A percentile compares a stretch with the other conserved stretches of the same genome.
Conservation (phyloP, 2,888 invertebrate species). For the Nesidiocoris tenuis region DNA sequence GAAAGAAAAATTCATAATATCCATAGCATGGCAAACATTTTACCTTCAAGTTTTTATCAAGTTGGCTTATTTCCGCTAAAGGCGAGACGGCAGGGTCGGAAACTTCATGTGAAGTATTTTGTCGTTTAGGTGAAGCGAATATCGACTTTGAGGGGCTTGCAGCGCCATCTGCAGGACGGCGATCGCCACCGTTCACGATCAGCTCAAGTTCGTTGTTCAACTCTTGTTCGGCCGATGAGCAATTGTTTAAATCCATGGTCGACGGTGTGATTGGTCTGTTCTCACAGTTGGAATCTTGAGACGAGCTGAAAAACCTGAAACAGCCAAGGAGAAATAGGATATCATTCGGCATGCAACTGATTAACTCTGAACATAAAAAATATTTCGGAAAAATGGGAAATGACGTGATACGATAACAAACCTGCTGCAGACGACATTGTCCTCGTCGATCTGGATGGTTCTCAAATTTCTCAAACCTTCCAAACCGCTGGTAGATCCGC, state of each 20-base stretch:
- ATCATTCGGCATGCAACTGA: too few relatives aligned
- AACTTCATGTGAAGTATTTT: not conserved
- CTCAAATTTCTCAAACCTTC: not conserved
- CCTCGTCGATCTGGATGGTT: constrained; percentile 6
- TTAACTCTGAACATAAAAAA: too few relatives aligned
- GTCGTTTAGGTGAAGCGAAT: not conserved
- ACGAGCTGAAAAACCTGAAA: constrained; percentile 31
- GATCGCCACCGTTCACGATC: not conserved
- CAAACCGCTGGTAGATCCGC: not conserved
- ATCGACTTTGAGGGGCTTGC: too few relatives aligned
- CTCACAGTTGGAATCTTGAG: constrained; percentile 31
- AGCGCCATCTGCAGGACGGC: not conserved
- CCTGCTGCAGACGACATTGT: constrained; percentile 34
- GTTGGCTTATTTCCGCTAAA: not conserved
- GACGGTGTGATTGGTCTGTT: not conserved
- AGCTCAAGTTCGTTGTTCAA: constrained; percentile 16
- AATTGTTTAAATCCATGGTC: constrained; percentile 3
- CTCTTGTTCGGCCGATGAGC: constrained; percentile 3
- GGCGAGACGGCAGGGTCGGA: not conserved
- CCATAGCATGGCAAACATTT: too few relatives aligned
- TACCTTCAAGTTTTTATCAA: constrained; percentile 25
- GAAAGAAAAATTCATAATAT: too few relatives aligned
- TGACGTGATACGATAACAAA: too few relatives aligned
- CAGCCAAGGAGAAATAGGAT: too few relatives aligned
- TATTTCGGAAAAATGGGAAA: too few relatives aligned